These are phyloP conservation scores for Hippopotamyrus pictus DNA, from an alignment of 2,797 vertebrate genomes.

Conservation along the genomic window DNA sequence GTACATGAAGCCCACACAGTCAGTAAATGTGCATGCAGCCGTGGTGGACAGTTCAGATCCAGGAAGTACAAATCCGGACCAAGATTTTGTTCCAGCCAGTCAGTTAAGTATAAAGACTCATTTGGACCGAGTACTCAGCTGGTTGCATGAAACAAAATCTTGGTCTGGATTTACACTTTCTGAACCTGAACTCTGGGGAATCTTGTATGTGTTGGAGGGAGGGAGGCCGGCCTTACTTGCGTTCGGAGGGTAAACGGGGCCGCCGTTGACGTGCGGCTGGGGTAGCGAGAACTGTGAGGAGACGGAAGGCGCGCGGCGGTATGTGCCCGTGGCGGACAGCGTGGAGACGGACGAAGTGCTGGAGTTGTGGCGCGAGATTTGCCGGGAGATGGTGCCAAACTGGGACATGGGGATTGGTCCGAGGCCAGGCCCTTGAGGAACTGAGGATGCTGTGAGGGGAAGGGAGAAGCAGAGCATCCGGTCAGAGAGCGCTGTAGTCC, in stretches of 20 bases:
- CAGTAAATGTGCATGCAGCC: neutral
- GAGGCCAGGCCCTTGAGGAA: constrained; percentile 70
- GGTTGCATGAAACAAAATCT: neutral
- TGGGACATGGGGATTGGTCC: constrained; percentile 93
- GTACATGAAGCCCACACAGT: neutral
- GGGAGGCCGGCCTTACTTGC: constrained; percentile 78
- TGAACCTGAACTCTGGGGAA: neutral
- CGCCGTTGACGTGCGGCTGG: constrained; percentile 94
- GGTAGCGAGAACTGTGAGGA: constrained; percentile 90
- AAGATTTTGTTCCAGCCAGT: neutral
- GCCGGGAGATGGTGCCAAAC: constrained; percentile 98
- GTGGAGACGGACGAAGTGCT: constrained; percentile 92
- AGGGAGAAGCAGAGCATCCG: constrained; percentile 22
- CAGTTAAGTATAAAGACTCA: neutral
- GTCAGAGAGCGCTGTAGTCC: neutral
- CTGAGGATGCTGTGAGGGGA: constrained; percentile 59
- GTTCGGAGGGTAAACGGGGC: constrained; percentile 86
- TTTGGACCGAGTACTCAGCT: neutral
- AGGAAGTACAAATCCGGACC: neutral
- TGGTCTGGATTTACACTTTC: neutral
- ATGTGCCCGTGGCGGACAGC: constrained; percentile 95
- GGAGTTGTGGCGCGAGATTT: constrained; percentile 98
- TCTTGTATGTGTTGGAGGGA: neutral
- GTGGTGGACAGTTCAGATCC: neutral
- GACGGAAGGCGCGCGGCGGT: constrained; percentile 94